These are phyloP conservation scores for Bilobella aurantiaca DNA, from an alignment of 1,140 invertebrate genomes.

Conservation along the genomic window DNA sequence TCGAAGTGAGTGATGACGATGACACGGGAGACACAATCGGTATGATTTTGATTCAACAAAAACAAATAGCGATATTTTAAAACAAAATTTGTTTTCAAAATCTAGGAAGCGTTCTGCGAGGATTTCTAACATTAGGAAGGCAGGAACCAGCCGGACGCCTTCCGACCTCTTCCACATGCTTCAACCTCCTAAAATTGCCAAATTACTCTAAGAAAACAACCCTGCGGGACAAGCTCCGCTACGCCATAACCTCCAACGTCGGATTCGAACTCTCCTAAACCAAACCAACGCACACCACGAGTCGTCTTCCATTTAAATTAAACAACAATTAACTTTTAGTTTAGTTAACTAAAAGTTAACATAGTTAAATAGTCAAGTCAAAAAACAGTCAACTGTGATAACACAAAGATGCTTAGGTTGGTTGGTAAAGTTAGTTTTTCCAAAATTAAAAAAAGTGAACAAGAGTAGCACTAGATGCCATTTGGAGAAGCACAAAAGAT, in stretches of 20 bases:
- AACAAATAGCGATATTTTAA: background rate
- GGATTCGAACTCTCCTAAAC: slow-evolving; percentile 92
- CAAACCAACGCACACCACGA: background rate
- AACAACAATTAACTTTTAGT: background rate
- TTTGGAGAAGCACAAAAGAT: too few relatives aligned
- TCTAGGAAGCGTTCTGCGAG: slow-evolving; percentile 87
- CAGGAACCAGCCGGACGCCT: slow-evolving; percentile 89
- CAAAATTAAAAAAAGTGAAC: too few relatives aligned
- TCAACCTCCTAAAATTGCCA: slow-evolving; percentile 95
- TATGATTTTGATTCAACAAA: slow-evolving; percentile 37
- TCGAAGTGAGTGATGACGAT: slow-evolving; percentile 97
- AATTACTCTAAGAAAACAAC: slow-evolving; percentile 97
- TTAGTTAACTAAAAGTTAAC: background rate
- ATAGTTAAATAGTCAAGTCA: too few relatives aligned
- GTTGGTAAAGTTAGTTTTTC: too few relatives aligned
- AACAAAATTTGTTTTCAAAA: background rate
- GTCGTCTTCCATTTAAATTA: background rate
- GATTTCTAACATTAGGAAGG: slow-evolving; percentile 94
- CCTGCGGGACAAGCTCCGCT: slow-evolving; percentile 87
- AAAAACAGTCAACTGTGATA: too few relatives aligned
- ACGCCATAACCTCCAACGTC: slow-evolving; percentile 94
- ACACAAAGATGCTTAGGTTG: too few relatives aligned
- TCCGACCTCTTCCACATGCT: slow-evolving; percentile 97
- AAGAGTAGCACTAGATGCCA: too few relatives aligned
- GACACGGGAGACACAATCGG: slow-evolving; percentile 93